A percentile compares a stretch with the other conserved stretches of the same genome.
Conservation (phyloP, 35 echinoderm and acorn worm species). For the Lytechinus variegatus region DNA sequence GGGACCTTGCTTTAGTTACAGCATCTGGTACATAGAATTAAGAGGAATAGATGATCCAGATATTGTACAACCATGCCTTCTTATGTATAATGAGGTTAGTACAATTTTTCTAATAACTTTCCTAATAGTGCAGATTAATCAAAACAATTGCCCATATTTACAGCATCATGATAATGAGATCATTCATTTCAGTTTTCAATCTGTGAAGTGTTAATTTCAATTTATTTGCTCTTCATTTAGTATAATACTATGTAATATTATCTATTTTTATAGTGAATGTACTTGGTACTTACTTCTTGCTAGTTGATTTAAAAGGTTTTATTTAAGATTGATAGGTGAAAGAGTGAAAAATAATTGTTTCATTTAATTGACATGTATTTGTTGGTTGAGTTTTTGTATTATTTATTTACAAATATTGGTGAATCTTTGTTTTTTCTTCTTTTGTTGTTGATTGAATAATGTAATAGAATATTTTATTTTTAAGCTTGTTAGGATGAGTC, state of each 20-base stretch:
- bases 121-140: neutral
- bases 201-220: neutral
- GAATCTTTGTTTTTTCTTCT: too few relatives aligned
- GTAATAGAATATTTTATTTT: too few relatives aligned
- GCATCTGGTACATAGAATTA: slow-evolving; percentile 95
- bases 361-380: too few relatives aligned
- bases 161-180: neutral
- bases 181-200: neutral
- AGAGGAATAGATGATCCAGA: slow-evolving; percentile 79
- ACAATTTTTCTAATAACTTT: neutral
- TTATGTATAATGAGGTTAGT: slow-evolving; percentile 84
- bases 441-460: too few relatives aligned
- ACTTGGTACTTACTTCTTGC: too few relatives aligned
- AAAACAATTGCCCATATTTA: neutral
- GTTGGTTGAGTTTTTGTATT: too few relatives aligned
- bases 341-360: too few relatives aligned
- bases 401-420: too few relatives aligned
- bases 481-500: neutral
- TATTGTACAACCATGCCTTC: slow-evolving; percentile 75
- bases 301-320: too few relatives aligned
- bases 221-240: neutral
- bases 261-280: too few relatives aligned
- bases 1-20: slow-evolving; percentile 97
- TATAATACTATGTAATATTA: neutral
- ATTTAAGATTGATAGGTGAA: too few relatives aligned